Evolutionary conservation across 2,797 vertebrate species (phyloP).

Genomic region (Brachymystax lenok): DNA sequence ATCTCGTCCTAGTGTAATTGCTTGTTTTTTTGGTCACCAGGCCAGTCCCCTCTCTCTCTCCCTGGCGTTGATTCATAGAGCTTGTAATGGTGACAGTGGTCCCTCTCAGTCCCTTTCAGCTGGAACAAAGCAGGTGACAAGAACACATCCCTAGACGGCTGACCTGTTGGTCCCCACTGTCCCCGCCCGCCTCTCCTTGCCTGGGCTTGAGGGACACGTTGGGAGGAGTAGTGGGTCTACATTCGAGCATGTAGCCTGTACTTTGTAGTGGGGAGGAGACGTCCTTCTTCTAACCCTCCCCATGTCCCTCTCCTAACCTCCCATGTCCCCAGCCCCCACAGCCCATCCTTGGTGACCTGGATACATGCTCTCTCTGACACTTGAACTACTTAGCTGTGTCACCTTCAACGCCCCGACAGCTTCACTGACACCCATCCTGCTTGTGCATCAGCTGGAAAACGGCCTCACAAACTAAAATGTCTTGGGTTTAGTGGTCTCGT

Average conservation of each 20-base stretch:
- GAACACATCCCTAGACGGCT: not conserved
- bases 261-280: too few relatives aligned
- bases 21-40: slow-evolving; percentile 71
- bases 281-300: not conserved
- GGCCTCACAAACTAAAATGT: slow-evolving; percentile 53
- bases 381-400: slow-evolving; percentile 73
- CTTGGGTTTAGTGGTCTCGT: not conserved
- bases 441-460: slow-evolving; percentile 43
- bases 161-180: not conserved
- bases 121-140: not conserved
- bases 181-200: too few relatives aligned
- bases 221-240: too few relatives aligned
- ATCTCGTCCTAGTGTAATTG: slow-evolving; percentile 72
- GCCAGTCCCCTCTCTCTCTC: slow-evolving; percentile 48
- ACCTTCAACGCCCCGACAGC: slow-evolving; percentile 63
- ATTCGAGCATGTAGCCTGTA: too few relatives aligned
- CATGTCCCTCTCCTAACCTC: not conserved
- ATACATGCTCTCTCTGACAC: slow-evolving; percentile 60
- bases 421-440: slow-evolving; percentile 20
- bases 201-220: too few relatives aligned
- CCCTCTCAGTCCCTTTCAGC: not conserved
- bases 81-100: slow-evolving; percentile 74
- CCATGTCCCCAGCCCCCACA: slow-evolving; percentile 18
- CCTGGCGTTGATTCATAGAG: slow-evolving; percentile 74
- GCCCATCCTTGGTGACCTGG: slow-evolving; percentile 63